Percentiles rank a stretch among this genome's conserved stretches.
Evolutionary conservation across 2,113 vertebrate species (phyloP).

Genomic region (Stigmatopora nigra): DNA sequence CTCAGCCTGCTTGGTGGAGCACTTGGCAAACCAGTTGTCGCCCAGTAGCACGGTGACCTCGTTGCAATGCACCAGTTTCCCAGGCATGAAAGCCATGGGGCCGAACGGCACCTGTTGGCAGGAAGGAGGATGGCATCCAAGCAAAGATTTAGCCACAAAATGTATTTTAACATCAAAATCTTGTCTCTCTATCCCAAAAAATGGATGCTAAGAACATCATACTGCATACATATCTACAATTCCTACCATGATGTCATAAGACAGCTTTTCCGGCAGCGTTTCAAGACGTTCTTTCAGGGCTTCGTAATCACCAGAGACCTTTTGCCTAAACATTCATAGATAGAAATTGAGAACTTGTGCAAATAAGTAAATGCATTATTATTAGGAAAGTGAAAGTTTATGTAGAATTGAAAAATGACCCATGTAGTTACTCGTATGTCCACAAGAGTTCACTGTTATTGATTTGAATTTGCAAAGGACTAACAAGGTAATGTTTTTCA

Average conservation of each 20-base stretch:
- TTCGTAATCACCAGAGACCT: conserved; percentile 84
- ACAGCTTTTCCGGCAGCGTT: conserved; percentile 86
- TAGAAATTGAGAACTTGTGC: not conserved
- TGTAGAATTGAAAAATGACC: too few relatives aligned
- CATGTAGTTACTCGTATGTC: not conserved
- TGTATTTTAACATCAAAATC: not conserved
- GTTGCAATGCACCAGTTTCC: conserved; percentile 90
- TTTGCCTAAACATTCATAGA: conserved; percentile 73
- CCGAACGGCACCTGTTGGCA: conserved; percentile 87
- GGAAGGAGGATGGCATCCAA: not conserved
- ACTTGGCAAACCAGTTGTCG: conserved; percentile 97
- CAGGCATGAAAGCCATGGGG: conserved; percentile 95
- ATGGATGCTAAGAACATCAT: not conserved
- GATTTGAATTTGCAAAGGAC: not conserved
- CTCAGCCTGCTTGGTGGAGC: conserved; percentile 88
- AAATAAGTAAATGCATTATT: not conserved
- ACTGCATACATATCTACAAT: conserved; percentile 1
- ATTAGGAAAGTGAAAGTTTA: not conserved
- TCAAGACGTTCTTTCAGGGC: conserved; percentile 81
- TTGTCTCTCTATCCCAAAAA: not conserved
- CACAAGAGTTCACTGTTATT: conserved; percentile 1
- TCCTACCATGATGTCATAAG: conserved; percentile 90
- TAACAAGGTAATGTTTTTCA: not conserved
- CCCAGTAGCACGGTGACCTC: conserved; percentile 91
- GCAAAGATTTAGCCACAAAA: not conserved